phyloP scores from a whole-genome alignment of 1,140 invertebrate genomes.

The Drosophila teissieri region DNA sequence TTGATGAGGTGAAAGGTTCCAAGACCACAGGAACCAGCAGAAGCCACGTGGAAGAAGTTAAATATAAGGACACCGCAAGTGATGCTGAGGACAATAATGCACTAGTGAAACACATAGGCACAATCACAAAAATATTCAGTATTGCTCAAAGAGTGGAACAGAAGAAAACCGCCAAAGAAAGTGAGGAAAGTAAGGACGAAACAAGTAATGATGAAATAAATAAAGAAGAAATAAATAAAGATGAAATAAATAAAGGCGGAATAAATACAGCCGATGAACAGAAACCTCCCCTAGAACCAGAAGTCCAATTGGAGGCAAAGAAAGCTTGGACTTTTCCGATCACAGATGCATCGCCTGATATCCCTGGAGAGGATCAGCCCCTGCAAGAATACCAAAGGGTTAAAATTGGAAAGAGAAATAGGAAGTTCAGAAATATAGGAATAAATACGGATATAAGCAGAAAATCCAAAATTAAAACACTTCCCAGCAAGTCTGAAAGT shows the following conservation, averaged over 20 bases:
- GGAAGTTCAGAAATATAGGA: background rate
- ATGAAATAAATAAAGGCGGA: too few relatives aligned
- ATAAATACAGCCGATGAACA: background rate
- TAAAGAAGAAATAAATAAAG: background rate
- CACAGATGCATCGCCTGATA: background rate
- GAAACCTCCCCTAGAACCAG: background rate
- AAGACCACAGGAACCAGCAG: slow-evolving; percentile 22
- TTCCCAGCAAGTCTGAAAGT: background rate
- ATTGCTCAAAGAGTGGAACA: background rate
- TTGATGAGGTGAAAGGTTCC: slow-evolving; percentile 29
- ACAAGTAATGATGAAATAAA: background rate
- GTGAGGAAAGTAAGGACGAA: background rate
- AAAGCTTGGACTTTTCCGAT: slow-evolving; percentile 7
- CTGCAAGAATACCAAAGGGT: background rate
- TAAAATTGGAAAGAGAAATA: background rate
- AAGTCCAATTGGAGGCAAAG: background rate
- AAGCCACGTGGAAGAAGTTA: background rate
- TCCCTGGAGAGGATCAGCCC: slow-evolving; percentile 2
- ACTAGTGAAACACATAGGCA: background rate
- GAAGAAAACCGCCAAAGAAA: background rate
- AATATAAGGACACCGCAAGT: background rate
- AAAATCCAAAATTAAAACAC: background rate
- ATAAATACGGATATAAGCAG: slow-evolving; percentile 17
- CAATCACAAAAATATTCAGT: background rate
- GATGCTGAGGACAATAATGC: background rate